phyloP scores from a whole-genome alignment of 2,113 vertebrate species.

The Paramisgurnus dabryanus region DNA sequence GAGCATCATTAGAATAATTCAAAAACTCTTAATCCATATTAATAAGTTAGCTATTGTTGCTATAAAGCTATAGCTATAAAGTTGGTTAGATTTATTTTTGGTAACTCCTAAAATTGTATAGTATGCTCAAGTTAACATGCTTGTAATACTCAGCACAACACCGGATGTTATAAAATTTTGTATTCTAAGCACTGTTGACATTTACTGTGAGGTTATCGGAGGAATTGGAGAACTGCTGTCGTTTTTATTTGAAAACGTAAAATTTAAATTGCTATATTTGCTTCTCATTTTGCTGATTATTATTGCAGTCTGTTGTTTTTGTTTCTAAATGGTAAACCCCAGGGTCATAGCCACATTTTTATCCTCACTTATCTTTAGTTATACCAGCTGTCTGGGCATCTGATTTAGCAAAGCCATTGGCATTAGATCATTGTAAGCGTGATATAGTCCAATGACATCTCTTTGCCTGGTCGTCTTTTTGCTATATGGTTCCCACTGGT shows the following conservation, averaged over 20 bases:
- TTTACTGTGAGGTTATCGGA: background rate
- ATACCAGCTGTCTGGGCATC: background rate
- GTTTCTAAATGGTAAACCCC: background rate
- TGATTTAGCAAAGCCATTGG: constrained; percentile 23
- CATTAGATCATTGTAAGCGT: constrained; percentile 32
- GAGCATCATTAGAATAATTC: background rate
- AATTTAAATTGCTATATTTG: background rate
- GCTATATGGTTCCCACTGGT: constrained; percentile 20
- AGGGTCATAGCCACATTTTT: background rate
- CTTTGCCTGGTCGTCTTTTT: constrained; percentile 18
- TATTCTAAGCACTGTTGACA: no score
- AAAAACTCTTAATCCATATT: no score
- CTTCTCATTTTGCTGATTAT: background rate
- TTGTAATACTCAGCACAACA: no score
- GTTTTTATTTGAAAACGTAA: no score
- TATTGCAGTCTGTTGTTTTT: background rate
- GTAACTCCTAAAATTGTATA: no score
- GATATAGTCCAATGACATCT: constrained; percentile 18
- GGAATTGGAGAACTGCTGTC: no score
- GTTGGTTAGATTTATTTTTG: no score
- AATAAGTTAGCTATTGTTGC: no score
- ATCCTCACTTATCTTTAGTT: constrained; percentile 18
- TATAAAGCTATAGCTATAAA: no score
- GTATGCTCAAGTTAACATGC: no score
- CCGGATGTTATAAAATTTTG: background rate